Percentiles rank a stretch among this genome's conserved stretches.
phyloP scores from a whole-genome alignment of 2,797 vertebrate species.

The Acanthurus lineatus region DNA sequence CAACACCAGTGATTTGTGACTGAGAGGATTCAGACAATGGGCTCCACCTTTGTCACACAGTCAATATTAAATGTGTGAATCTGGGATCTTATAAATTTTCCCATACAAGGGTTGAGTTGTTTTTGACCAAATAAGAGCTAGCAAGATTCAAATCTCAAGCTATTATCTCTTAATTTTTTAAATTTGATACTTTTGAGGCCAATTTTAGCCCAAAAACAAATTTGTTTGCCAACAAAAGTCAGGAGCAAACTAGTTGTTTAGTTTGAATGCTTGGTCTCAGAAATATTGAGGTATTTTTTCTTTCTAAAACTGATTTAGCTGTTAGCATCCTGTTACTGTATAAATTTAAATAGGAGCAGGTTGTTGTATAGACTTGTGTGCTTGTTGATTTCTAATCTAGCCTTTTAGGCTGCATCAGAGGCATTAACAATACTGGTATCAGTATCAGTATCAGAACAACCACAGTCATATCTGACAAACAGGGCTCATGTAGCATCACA shows the following conservation, averaged over 20 bases:
- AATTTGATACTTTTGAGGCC: not conserved
- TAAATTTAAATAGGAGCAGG: too few relatives aligned
- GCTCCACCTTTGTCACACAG: not conserved
- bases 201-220: not conserved
- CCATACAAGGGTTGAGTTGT: not conserved
- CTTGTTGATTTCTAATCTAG: too few relatives aligned
- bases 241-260: not conserved
- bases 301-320: too few relatives aligned
- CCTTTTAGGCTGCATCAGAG: too few relatives aligned
- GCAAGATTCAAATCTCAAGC: not conserved
- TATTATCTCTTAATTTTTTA: not conserved
- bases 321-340: too few relatives aligned
- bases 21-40: conserved; percentile 22
- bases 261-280: not conserved
- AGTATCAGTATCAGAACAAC: too few relatives aligned
- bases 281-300: too few relatives aligned
- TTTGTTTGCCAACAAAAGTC: not conserved
- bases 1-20: conserved; percentile 34
- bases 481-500: not conserved
- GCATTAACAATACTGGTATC: too few relatives aligned
- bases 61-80: conserved; percentile 7
- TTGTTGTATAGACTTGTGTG: too few relatives aligned
- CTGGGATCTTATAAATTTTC: not conserved
- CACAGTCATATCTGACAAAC: not conserved
- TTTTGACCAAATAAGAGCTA: conserved; percentile 1